Evolutionary conservation across 2,113 vertebrate species (phyloP), one percentile per base, ranked within the genome.

Genomic region (Telmatochromis sp.): DNA sequence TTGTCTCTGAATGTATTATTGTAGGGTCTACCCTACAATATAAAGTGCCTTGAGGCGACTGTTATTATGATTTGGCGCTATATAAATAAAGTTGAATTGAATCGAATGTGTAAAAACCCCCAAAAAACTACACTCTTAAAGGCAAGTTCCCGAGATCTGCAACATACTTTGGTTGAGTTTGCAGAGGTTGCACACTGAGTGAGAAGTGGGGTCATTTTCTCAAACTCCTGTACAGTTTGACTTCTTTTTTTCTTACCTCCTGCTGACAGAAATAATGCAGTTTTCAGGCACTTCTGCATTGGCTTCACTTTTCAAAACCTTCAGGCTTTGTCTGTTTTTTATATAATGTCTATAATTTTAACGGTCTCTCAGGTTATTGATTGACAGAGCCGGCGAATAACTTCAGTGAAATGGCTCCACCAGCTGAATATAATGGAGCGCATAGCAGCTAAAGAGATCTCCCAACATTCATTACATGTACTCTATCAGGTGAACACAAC

Each of bases 91-190:
- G 3, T 15, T 58, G 55, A 58, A 4, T 19, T 60, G 57, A 33
- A 63, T 63, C 33, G 31, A 63, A 63, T 63, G 58, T 63, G 31
- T 11, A 63, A 63, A 60, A 17, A 0, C 0, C 0, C 9, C 17
- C 15, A 4, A 3, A 58, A 63, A 65, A 7, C 60, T 23, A 42
- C n/a, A 70, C n/a, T 70, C 37, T 9, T 42, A 21, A 0, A 70
- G n/a, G 65, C 65, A 9, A 14, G 2, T 70, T 70, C 65, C 7
- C 0, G 0, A 70, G n/a, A 42, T 70, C 37, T 42, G 7, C 15
- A 12, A 7, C 70, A 75, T 31, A 10, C 40, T 47, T 47, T 49
- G 70, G 1, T 49, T 19, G 15, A 31, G 70, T 49, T 78, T 78
- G 0, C 15, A 12, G 42, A 13, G 15, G 42, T 28, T 75, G 23